These are phyloP conservation scores for Okapia johnstoni DNA, from an alignment of 2,113 vertebrate genomes.

Conservation along the genomic window DNA sequence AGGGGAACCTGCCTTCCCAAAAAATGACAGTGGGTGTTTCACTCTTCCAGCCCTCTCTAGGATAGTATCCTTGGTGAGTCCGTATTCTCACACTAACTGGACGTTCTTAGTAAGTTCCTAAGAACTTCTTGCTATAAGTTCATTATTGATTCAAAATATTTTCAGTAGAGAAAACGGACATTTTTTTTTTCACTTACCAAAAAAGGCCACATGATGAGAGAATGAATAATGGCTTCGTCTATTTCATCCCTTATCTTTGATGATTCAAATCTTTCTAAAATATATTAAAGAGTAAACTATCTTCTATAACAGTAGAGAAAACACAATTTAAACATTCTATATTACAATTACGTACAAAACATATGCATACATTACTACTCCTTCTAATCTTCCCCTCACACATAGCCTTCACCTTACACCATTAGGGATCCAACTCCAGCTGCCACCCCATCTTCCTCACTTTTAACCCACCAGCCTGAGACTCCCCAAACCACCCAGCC, in stretches of 20 bases:
- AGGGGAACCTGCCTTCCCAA: neutral
- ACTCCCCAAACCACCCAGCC: neutral
- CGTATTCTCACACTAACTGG: neutral
- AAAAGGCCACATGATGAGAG: neutral
- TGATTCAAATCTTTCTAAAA: neutral
- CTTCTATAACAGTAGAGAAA: neutral
- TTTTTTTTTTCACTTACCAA: neutral
- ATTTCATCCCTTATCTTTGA: neutral
- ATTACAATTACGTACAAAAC: neutral
- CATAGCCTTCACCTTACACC: neutral
- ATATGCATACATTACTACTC: rapidly evolving
- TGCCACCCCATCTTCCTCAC: neutral
- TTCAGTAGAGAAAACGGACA: neutral
- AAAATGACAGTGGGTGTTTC: neutral
- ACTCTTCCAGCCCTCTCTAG: neutral
- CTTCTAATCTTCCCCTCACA: neutral
- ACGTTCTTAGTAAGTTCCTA: neutral
- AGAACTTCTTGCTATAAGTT: neutral
- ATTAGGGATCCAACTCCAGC: neutral
- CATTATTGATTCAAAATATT: neutral
- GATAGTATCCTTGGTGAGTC: neutral
- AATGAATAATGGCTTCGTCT: neutral
- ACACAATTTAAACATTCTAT: neutral
- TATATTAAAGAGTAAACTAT: neutral
- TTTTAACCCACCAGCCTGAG: neutral